Conservation (phyloP, 2,113 vertebrate species). For the Prochilodus magdalenae region DNA sequence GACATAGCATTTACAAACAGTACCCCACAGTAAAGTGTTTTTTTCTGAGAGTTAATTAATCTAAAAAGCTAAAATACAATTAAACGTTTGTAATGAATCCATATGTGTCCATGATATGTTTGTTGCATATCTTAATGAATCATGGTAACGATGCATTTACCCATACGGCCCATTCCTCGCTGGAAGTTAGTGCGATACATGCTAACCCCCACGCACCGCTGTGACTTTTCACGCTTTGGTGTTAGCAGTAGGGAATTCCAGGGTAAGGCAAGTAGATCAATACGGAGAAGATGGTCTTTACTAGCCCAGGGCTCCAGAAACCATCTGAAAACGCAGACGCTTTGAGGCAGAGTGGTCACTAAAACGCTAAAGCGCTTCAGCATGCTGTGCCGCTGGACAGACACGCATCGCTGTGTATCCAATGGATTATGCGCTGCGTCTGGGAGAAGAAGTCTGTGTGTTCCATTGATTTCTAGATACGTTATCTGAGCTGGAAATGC, state of each 20-base stretch:
- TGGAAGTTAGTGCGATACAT: no score
- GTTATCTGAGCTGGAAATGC: neutral
- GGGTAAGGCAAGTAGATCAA: neutral
- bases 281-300: neutral
- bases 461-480: neutral
- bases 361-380: neutral
- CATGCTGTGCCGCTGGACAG: neutral
- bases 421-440: constrained; percentile 4
- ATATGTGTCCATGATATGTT: no score
- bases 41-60: no score
- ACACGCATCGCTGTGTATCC: neutral
- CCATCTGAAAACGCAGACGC: neutral
- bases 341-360: neutral
- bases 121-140: no score
- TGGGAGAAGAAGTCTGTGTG: neutral
- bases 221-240: neutral
- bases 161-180: no score
- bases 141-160: no score
- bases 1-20: no score
- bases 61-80: no score
- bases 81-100: no score
- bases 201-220: neutral
- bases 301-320: neutral
- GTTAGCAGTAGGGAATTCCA: neutral
- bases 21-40: no score